Evolutionary conservation across 2,113 vertebrate species (phyloP).

Genomic region (Ahaetulla prasina): DNA sequence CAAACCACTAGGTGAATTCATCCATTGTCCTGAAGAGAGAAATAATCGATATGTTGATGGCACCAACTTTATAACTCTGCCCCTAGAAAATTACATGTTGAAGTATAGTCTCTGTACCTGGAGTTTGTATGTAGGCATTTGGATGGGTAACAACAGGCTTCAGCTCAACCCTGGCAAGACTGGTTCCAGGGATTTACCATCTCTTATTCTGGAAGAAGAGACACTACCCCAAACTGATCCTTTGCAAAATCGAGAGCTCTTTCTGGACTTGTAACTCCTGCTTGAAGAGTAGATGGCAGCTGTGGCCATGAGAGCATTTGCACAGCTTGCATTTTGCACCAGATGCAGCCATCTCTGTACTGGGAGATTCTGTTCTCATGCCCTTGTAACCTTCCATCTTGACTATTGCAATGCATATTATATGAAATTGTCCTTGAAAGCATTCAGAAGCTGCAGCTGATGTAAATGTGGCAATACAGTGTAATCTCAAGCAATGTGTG

Average conservation of each 20-base stretch:
- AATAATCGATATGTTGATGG: neutral
- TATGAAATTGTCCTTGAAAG: neutral
- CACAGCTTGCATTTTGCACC: neutral
- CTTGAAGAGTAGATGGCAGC: neutral
- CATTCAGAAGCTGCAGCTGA: neutral
- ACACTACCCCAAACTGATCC: neutral
- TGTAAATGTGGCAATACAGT: neutral
- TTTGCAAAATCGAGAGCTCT: neutral
- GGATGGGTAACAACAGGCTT: neutral
- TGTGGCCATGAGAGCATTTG: neutral
- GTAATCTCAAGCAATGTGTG: too few relatives aligned
- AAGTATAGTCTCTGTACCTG: neutral
- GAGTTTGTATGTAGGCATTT: neutral
- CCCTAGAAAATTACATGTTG: neutral
- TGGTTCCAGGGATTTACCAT: neutral
- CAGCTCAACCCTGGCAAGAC: neutral
- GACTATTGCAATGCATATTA: neutral
- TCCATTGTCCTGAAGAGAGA: neutral
- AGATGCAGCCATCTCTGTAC: neutral
- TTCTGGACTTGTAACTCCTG: neutral
- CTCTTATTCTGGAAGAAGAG: neutral
- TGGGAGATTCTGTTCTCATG: neutral
- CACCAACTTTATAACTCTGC: neutral
- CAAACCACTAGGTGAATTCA: neutral
- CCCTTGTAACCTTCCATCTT: neutral